Conservation (phyloP, 1,140 invertebrate species). For the Drosophila kanapiae region DNA sequence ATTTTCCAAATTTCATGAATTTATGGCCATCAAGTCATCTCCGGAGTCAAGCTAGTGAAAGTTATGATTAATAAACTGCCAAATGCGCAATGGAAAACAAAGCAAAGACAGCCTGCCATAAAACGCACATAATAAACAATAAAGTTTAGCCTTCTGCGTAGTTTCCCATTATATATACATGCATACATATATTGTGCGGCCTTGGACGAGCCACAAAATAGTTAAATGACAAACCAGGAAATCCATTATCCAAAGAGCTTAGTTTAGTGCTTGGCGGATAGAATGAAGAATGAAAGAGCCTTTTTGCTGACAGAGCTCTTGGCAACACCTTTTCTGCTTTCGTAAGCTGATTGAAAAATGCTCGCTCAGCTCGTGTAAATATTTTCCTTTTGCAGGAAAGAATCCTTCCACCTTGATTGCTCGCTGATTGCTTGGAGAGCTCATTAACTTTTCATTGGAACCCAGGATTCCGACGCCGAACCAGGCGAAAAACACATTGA, state of each 20-base stretch:
- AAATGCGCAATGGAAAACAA: slow-evolving; percentile 19
- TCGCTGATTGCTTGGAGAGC: slow-evolving; percentile 29
- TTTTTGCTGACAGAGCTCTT: slow-evolving; percentile 17
- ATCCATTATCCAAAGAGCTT: slow-evolving; percentile 57
- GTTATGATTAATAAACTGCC: slow-evolving; percentile 48
- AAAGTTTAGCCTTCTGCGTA: slow-evolving; percentile 33
- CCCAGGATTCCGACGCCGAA: neutral
- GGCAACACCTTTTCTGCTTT: slow-evolving; percentile 14
- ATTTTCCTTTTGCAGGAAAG: slow-evolving; percentile 16
- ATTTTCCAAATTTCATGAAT: slow-evolving; percentile 26
- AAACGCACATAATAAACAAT: slow-evolving; percentile 35
- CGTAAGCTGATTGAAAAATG: slow-evolving; percentile 36
- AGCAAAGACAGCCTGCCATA: slow-evolving; percentile 27
- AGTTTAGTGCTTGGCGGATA: slow-evolving; percentile 1
- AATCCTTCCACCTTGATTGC: slow-evolving; percentile 27
- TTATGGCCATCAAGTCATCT: slow-evolving; percentile 15
- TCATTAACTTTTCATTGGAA: slow-evolving; percentile 58
- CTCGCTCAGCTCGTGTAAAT: slow-evolving; percentile 29
- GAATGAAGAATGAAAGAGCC: neutral
- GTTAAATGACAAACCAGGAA: slow-evolving; percentile 47
- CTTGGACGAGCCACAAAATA: slow-evolving; percentile 25
- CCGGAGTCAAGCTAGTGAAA: slow-evolving; percentile 7
- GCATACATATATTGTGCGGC: neutral
- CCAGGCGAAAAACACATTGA: slow-evolving; percentile 12
- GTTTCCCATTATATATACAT: slow-evolving; percentile 1